Evolutionary conservation across 37 sponge, comb jelly and placozoan species (phyloP).

Genomic region (Dysidea cf. avara): DNA sequence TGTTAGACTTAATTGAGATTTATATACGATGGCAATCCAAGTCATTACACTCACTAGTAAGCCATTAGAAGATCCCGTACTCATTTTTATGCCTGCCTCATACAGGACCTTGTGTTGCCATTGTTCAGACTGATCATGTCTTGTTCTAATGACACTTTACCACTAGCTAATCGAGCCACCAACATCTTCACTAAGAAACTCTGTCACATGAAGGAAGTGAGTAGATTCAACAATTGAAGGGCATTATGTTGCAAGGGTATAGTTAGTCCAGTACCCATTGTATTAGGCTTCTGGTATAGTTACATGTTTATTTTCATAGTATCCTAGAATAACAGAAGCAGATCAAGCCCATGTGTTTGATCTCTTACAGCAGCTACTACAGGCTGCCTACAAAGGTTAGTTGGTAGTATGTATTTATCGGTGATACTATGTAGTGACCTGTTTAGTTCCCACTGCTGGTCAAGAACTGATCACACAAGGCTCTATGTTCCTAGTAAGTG

Average conservation of each 20-base stretch:
- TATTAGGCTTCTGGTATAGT: neutral
- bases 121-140: constrained; percentile 30
- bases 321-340: constrained; percentile 26
- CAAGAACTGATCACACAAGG: constrained; percentile 21
- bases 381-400: constrained; percentile 46
- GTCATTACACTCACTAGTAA: constrained; percentile 48
- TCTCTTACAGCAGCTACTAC: constrained; percentile 19
- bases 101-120: constrained; percentile 56
- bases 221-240: neutral
- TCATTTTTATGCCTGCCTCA: no score
- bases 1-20: constrained; percentile 49
- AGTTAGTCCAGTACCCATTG: neutral
- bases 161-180: constrained; percentile 7
- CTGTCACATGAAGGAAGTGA: constrained; percentile 51
- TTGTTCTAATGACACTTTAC: constrained; percentile 11
- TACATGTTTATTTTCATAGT: constrained; percentile 6
- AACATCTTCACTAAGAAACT: constrained; percentile 29
- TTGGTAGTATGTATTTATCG: neutral
- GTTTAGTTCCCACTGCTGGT: neutral
- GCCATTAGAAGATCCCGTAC: constrained; percentile 6
- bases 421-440: neutral
- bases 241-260: neutral
- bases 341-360: constrained; percentile 21
- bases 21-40: constrained; percentile 28
- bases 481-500: constrained; percentile 37